Conservation (phyloP, 1,140 invertebrate genomes). For the Drosophila navojoa region DNA sequence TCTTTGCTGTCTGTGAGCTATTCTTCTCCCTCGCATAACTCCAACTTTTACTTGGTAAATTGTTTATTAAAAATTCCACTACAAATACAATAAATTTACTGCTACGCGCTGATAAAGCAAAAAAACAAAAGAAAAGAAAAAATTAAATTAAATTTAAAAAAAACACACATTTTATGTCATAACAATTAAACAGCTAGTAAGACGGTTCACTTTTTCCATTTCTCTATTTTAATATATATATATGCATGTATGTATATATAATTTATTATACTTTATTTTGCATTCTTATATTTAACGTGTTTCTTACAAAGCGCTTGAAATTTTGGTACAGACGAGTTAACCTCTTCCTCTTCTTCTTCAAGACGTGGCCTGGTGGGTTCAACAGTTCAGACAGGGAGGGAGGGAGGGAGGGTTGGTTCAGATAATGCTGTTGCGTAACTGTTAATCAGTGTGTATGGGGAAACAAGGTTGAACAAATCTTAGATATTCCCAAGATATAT, state of each 20-base stretch:
- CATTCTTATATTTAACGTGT: slow-evolving; percentile 24
- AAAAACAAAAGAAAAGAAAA: not conserved
- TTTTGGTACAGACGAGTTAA: slow-evolving; percentile 11
- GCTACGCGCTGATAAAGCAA: slow-evolving; percentile 20
- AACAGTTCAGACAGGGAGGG: slow-evolving; percentile 19
- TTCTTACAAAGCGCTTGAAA: slow-evolving; percentile 34
- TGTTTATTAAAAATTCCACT: slow-evolving; percentile 45
- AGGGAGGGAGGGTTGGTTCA: not conserved
- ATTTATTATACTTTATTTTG: not conserved
- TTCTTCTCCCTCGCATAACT: not conserved
- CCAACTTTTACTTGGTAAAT: slow-evolving; percentile 34
- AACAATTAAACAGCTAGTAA: slow-evolving; percentile 52
- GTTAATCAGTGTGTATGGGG: slow-evolving; percentile 35
- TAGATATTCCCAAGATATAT: slow-evolving; percentile 7
- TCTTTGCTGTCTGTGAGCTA: not conserved
- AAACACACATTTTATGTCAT: slow-evolving; percentile 27
- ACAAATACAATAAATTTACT: slow-evolving; percentile 30
- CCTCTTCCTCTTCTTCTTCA: slow-evolving; percentile 3
- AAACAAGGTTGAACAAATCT: slow-evolving; percentile 56
- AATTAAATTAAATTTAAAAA: not conserved
- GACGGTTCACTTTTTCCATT: slow-evolving; percentile 27
- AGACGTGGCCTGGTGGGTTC: slow-evolving; percentile 34
- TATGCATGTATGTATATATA: not conserved
- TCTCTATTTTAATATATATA: not conserved
- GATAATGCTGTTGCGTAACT: slow-evolving; percentile 14